Conservation (phyloP, 2,888 invertebrate genomes). For the Ochropacha duplaris region DNA sequence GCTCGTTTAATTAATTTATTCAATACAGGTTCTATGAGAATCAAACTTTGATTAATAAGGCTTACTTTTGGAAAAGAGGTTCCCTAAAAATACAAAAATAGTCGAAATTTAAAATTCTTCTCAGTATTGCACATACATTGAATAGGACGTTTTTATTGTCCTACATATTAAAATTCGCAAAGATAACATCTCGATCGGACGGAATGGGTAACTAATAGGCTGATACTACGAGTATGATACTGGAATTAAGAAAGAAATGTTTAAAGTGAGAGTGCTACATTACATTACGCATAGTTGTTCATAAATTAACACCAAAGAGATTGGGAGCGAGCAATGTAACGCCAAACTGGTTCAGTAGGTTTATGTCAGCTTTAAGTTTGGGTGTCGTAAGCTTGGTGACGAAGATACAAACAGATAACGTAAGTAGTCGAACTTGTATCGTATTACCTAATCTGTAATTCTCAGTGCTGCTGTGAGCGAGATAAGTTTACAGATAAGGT, state of each 20-base stretch:
- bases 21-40: neutral
- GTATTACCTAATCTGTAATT: conserved; percentile 22
- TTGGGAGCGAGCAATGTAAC: neutral
- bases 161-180: neutral
- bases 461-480: conserved; percentile 31
- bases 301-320: neutral
- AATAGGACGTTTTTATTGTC: neutral
- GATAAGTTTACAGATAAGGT: conserved; percentile 51
- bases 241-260: neutral
- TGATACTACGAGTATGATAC: neutral
- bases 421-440: conserved; percentile 23
- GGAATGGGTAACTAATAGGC: neutral
- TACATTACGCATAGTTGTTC: neutral
- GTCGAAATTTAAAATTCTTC: neutral
- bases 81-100: neutral
- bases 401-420: conserved; percentile 20
- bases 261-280: neutral
- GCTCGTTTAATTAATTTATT: neutral
- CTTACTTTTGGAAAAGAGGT: neutral
- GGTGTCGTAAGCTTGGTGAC: neutral
- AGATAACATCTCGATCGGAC: neutral
- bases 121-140: neutral
- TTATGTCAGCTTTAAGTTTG: neutral
- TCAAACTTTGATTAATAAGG: no score
- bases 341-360: neutral